Conservation (phyloP, 2,888 invertebrate genomes). For the Pardosa pseudoannulata region DNA sequence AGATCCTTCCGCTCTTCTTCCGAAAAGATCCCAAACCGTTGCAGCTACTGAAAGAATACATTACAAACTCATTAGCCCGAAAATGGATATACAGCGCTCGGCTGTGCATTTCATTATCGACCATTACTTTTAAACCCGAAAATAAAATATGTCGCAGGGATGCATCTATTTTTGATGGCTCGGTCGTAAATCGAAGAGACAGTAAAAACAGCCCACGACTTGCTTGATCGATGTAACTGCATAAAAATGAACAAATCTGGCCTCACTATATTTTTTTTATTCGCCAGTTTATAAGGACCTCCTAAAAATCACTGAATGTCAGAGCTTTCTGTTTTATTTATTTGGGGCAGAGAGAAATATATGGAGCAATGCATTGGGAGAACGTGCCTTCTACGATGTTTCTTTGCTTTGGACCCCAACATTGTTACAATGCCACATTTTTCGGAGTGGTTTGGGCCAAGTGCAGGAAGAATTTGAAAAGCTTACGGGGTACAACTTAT, state of each 20-base stretch:
- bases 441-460: slow-evolving; percentile 38
- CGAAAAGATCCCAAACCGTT: too few relatives aligned
- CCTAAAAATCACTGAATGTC: slow-evolving; percentile 66
- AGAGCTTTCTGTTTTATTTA: slow-evolving; percentile 61
- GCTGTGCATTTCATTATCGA: neutral
- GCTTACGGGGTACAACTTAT: too few relatives aligned
- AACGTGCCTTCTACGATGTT: slow-evolving; percentile 46
- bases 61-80: too few relatives aligned
- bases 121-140: neutral
- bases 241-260: neutral
- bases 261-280: too few relatives aligned
- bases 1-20: too few relatives aligned
- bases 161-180: slow-evolving; percentile 54
- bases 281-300: slow-evolving; percentile 39
- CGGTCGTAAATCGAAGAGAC: slow-evolving; percentile 32
- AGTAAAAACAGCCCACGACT: slow-evolving; percentile 39
- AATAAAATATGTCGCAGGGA: neutral
- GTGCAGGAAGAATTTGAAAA: too few relatives aligned
- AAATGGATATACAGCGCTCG: neutral
- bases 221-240: neutral
- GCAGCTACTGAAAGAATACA: too few relatives aligned
- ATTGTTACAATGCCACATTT: slow-evolving; percentile 64
- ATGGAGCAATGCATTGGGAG: slow-evolving; percentile 41
- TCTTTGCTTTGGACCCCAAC: slow-evolving; percentile 33
- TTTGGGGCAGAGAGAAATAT: slow-evolving; percentile 43